phyloP scores from a whole-genome alignment of 2,888 invertebrate species.

The Meliscaeva auricollis region DNA sequence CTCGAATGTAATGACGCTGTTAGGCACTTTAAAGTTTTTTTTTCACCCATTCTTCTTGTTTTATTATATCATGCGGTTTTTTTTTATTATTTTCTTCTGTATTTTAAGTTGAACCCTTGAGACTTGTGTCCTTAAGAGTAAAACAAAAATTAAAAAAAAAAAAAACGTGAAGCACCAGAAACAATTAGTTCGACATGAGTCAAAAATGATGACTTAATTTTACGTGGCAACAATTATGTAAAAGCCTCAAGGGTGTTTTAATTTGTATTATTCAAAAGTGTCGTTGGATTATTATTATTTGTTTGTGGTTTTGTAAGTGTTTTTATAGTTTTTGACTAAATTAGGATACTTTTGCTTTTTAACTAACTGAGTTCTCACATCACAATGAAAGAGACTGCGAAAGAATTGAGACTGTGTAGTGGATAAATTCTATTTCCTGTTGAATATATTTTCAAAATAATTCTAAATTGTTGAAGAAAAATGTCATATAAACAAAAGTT shows the following conservation, averaged over 20 bases:
- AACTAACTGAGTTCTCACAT: no score
- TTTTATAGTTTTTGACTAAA: no score
- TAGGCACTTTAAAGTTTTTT: conserved; percentile 7
- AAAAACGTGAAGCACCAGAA: neutral
- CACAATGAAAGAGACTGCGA: no score
- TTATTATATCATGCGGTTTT: neutral
- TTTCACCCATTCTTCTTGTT: neutral
- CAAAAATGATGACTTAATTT: conserved; percentile 13
- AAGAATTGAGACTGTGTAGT: no score
- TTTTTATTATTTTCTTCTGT: neutral
- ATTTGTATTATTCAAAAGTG: neutral
- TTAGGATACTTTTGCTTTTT: no score
- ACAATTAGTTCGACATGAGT: conserved; percentile 20
- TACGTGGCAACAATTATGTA: conserved; percentile 20
- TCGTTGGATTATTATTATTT: neutral
- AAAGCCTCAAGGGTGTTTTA: conserved; percentile 4
- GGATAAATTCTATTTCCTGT: no score
- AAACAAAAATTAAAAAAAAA: neutral
- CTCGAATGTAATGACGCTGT: conserved; percentile 21
- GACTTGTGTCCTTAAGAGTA: conserved; percentile 17
- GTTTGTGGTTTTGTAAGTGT: neutral
- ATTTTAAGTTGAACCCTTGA: conserved; percentile 11
- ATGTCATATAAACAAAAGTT: no score
- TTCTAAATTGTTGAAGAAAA: no score
- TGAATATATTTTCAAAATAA: no score